These are phyloP conservation scores for Scrobipalpa atriplicella DNA, from an alignment of 2,888 invertebrate genomes.

Conservation along the genomic window DNA sequence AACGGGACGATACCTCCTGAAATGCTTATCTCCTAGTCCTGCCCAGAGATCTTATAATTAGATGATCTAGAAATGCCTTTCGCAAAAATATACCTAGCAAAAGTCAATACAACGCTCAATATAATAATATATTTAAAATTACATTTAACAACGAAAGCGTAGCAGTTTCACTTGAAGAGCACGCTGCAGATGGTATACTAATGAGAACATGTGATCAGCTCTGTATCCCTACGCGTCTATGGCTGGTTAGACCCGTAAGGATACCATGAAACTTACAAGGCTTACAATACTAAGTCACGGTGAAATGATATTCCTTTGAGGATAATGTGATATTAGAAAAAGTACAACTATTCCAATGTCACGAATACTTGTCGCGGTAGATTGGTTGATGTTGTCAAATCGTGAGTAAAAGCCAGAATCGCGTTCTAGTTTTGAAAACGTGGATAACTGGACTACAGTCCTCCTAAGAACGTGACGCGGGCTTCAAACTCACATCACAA, in stretches of 20 bases:
- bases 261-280: conserved; percentile 47
- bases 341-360: conserved; percentile 42
- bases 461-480: conserved; percentile 21
- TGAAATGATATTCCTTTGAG: conserved; percentile 38
- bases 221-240: conserved; percentile 68
- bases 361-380: conserved; percentile 23
- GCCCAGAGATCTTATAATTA: conserved; percentile 50
- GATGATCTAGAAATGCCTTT: conserved; percentile 55
- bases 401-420: conserved; percentile 28
- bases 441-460: background rate
- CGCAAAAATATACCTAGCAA: conserved; percentile 66
- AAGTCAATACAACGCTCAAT: conserved; percentile 62
- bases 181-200: conserved; percentile 50
- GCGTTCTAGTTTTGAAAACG: conserved; percentile 27
- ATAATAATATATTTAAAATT: conserved; percentile 64
- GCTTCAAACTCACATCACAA: conserved; percentile 23
- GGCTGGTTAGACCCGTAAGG: conserved; percentile 78
- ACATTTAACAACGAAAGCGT: conserved; percentile 77
- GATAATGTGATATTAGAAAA: conserved; percentile 48
- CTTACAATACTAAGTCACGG: conserved; percentile 27
- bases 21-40: conserved; percentile 53
- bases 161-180: conserved; percentile 48
- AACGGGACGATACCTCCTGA: conserved; percentile 53
- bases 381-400: conserved; percentile 13
- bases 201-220: conserved; percentile 49